Evolutionary conservation across 2,797 vertebrate genomes (phyloP), one percentile per base, ranked within the genome.

Genomic region (Cygnus olor): DNA sequence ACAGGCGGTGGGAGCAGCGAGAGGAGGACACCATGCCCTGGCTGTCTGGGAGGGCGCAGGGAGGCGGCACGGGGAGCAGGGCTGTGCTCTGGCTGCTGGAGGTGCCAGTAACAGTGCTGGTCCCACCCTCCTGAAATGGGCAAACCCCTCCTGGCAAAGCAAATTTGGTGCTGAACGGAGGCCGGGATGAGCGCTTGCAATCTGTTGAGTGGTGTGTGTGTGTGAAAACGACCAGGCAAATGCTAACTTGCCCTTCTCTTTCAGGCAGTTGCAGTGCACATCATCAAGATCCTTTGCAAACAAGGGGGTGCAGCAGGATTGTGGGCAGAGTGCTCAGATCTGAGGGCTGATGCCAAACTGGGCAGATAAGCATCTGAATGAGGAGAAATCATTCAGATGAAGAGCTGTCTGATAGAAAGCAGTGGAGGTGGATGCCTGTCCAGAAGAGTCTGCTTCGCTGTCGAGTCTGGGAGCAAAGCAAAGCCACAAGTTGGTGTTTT

Each of bases 241-340:
- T 95, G 94, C 11, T n/a, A 85, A 94, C 94, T 92, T 95, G 95
- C 63, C 91, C 88, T 94, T 64, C 42, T 91, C 79, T 92, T 74
- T 56, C 79, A 90, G 69, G 65, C 57, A 72, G 83, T 82, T 90
- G 66, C 57, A 32, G 40, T 9, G 45, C 28, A 83, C 77, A 88
- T 96, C 88, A 88, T 90, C 84, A 42, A 7, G 61, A 78, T 90
- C 79, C 93, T 85, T 74, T 69, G 58, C 95, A 87, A 94, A 94
- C 61, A 86, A 84, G 89, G 78, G 89, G 89, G 81, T 65, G 90
- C 88, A 94, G 93, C 90, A 93, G 86, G 71, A 88, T 86, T 3
- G 6, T 74, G 79, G 86, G 84, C 90, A 95, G 82, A 92, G 30
- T 0, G 0, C 66, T 95, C 79, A 85, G 61, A 90, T 71, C 47